phyloP scores from a whole-genome alignment of 2,113 vertebrate genomes.

The Procavia capensis region DNA sequence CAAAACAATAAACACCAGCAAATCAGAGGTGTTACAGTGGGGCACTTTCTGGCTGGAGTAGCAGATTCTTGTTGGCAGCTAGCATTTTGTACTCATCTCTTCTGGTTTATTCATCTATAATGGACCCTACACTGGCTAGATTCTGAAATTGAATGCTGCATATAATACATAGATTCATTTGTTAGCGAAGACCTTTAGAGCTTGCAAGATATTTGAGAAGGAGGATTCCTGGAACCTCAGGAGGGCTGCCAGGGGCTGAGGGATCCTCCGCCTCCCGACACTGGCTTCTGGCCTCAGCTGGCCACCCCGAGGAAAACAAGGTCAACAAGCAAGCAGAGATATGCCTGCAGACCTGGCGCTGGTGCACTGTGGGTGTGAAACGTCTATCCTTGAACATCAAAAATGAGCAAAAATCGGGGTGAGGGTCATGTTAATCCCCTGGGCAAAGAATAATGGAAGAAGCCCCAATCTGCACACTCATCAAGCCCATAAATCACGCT shows the following conservation, averaged over 20 bases:
- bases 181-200: background rate
- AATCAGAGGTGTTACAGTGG: background rate
- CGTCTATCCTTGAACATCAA: background rate
- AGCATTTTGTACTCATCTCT: background rate
- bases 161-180: slow-evolving; percentile 29
- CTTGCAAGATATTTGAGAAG: background rate
- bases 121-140: background rate
- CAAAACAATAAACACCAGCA: background rate
- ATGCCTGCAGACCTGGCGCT: background rate
- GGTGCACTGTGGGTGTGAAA: background rate
- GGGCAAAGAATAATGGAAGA: background rate
- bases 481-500: background rate
- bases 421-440: background rate
- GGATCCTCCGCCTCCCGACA: fast-evolving
- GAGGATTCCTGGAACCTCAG: slow-evolving; percentile 50
- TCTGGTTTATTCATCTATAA: background rate
- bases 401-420: background rate
- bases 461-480: background rate
- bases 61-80: background rate
- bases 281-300: background rate
- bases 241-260: background rate
- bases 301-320: background rate
- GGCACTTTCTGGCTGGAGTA: background rate
- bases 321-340: background rate
- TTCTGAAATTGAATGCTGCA: slow-evolving; percentile 44